Evolutionary conservation across 2,113 vertebrate species (phyloP).

Genomic region (Peromyscus leucopus): DNA sequence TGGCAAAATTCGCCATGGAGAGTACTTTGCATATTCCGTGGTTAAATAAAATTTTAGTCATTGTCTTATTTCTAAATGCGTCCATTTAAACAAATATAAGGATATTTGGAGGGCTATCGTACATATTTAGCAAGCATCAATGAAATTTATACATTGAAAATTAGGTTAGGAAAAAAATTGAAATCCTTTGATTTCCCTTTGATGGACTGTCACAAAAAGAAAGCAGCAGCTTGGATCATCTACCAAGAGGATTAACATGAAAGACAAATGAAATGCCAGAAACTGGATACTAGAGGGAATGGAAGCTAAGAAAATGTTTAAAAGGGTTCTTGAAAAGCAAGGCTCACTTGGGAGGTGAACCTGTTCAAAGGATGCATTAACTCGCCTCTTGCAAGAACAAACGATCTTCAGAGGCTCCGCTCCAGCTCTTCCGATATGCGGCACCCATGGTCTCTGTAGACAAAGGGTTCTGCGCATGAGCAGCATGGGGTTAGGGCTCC

Average conservation of each 20-base stretch:
- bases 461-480: conserved; percentile 41
- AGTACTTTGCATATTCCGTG: not conserved
- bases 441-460: conserved; percentile 65
- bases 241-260: conserved; percentile 73
- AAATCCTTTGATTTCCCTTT: conserved; percentile 78
- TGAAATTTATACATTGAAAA: conserved; percentile 59
- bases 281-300: conserved; percentile 67
- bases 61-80: conserved; percentile 53
- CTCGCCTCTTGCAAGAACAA: conserved; percentile 73
- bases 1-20: not conserved
- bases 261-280: conserved; percentile 78
- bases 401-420: conserved; percentile 50
- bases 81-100: not conserved
- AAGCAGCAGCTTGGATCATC: conserved; percentile 62
- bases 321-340: conserved; percentile 74
- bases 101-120: not conserved
- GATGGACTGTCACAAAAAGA: conserved; percentile 60
- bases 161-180: conserved; percentile 72
- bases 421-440: conserved; percentile 60
- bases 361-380: conserved; percentile 77
- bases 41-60: not conserved
- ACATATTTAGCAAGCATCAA: not conserved
- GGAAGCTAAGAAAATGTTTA: conserved; percentile 76
- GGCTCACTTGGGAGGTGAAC: conserved; percentile 72
- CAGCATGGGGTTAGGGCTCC: conserved; percentile 56